These are phyloP conservation scores for Cerceris rybyensis DNA, from an alignment of 2,888 invertebrate species.

Conservation along the genomic window DNA sequence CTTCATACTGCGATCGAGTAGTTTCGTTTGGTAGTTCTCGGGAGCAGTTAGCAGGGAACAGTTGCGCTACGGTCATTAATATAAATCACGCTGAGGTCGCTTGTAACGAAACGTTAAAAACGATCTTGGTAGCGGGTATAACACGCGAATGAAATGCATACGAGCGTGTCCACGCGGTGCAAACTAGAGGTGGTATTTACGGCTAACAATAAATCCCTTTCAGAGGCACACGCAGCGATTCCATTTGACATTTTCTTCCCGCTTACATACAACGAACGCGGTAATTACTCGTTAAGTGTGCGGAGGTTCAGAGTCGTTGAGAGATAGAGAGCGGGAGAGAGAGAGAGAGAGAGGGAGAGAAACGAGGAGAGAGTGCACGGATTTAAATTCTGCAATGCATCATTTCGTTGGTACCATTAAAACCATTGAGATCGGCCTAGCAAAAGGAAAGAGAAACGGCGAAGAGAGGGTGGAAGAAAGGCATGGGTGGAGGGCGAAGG, in stretches of 20 bases:
- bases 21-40: no score
- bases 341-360: no score
- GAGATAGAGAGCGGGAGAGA: neutral
- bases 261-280: slow-evolving; percentile 42
- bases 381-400: slow-evolving; percentile 60
- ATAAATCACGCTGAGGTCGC: neutral
- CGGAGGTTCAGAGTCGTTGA: slow-evolving; percentile 40
- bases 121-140: neutral
- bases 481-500: slow-evolving; percentile 19
- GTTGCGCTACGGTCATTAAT: neutral
- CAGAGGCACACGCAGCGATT: slow-evolving; percentile 51
- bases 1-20: no score
- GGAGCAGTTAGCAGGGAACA: no score
- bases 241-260: slow-evolving; percentile 57
- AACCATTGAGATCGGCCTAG: slow-evolving; percentile 54
- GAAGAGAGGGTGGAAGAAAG: neutral
- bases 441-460: slow-evolving; percentile 6
- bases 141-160: neutral
- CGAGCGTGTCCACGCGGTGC: neutral
- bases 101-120: neutral
- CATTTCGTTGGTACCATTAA: slow-evolving; percentile 63
- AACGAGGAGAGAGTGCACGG: slow-evolving; percentile 16
- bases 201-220: slow-evolving; percentile 56
- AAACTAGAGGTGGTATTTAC: slow-evolving; percentile 43
- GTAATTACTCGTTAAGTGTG: slow-evolving; percentile 64